A percentile compares a stretch with the other conserved stretches of the same genome.
Conservation (phyloP, 2,797 vertebrate species). For the Lutjanus argentimaculatus region DNA sequence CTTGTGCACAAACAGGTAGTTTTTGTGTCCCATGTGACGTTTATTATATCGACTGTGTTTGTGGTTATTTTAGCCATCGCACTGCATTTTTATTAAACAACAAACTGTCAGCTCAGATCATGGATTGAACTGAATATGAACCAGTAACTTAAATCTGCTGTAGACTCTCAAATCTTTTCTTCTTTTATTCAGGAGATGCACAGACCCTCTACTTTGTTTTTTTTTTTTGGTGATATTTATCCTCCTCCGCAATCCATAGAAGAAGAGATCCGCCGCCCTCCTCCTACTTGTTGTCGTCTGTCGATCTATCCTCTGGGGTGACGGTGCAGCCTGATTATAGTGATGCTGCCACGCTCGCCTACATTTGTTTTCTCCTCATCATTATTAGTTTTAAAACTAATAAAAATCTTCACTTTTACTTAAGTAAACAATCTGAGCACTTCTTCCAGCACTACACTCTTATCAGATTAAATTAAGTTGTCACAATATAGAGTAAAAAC, state of each 20-base stretch:
- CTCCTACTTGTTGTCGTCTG: constrained; percentile 1
- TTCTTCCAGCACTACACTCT: too few relatives aligned
- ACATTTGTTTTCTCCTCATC: not conserved
- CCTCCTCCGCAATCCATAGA: not conserved
- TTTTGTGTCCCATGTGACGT: not conserved
- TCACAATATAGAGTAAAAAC: too few relatives aligned
- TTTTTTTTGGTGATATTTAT: not conserved
- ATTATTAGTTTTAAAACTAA: not conserved
- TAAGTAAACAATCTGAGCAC: too few relatives aligned
- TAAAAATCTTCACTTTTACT: not conserved
- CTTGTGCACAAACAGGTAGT: not conserved
- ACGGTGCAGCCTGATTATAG: not conserved
- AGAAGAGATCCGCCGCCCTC: constrained; percentile 1
- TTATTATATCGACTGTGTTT: not conserved
- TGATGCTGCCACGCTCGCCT: not conserved
- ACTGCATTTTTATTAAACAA: constrained; percentile 1
- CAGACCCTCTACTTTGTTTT: not conserved
- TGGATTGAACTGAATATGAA: constrained; percentile 54
- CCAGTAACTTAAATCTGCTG: constrained; percentile 10
- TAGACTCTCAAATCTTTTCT: not conserved
- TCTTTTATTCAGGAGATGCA: constrained; percentile 29
- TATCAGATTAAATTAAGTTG: too few relatives aligned
- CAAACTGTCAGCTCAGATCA: not conserved
- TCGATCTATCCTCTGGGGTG: not conserved
- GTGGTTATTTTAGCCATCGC: not conserved